phyloP scores from a whole-genome alignment of 2,797 vertebrate species.

The Sternotherus odoratus region DNA sequence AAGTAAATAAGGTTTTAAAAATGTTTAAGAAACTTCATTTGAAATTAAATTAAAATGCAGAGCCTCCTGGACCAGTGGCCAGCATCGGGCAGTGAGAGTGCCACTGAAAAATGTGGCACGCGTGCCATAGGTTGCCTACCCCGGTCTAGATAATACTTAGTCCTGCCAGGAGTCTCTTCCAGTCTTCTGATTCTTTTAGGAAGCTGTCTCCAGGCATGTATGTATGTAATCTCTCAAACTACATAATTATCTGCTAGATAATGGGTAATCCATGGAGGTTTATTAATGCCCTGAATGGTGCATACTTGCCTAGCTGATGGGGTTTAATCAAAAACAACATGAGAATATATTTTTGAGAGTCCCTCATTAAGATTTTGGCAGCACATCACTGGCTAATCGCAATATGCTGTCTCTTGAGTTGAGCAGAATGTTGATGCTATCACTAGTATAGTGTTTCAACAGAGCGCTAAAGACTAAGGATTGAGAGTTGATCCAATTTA shows the following conservation, averaged over 20 bases:
- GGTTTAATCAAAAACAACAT: not conserved
- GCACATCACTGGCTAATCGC: not conserved
- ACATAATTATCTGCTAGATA: not conserved
- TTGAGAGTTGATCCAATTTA: not conserved
- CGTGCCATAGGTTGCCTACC: too few species aligned
- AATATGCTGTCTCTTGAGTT: rapidly evolving
- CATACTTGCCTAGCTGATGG: not conserved
- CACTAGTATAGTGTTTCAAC: not conserved
- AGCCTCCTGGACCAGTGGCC: too few species aligned
- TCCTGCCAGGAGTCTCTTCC: too few species aligned
- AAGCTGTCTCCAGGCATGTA: not conserved
- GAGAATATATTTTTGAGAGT: not conserved
- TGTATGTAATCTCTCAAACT: not conserved
- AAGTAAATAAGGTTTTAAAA: too few species aligned
- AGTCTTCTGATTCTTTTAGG: not conserved
- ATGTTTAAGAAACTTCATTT: too few species aligned
- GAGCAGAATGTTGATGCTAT: not conserved
- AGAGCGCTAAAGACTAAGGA: not conserved
- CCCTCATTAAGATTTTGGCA: not conserved
- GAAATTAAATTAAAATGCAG: too few species aligned
- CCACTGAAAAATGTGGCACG: too few species aligned
- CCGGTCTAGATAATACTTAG: too few species aligned
- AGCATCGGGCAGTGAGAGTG: too few species aligned
- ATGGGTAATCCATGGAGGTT: not conserved
- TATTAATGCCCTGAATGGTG: not conserved